Conservation (phyloP, 2,888 invertebrate species). For the Hermodice carunculata region DNA sequence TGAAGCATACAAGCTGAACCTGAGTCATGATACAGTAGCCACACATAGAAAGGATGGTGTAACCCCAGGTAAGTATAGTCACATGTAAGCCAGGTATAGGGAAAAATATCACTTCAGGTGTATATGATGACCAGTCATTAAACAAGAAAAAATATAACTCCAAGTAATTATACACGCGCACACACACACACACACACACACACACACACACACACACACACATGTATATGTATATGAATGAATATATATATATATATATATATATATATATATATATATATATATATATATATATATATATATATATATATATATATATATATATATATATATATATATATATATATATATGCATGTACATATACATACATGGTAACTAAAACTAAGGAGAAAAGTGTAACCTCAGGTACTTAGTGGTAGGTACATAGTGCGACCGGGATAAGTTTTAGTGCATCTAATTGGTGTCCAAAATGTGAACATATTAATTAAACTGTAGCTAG, state of each 20-base stretch:
- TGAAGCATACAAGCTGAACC: too few species aligned
- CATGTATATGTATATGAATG: not conserved
- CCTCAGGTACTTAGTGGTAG: too few species aligned
- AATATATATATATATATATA: slow-evolving; percentile 5
- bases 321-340: not conserved
- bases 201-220: not conserved
- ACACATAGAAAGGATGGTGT: too few species aligned
- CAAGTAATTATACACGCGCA: not conserved
- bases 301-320: slow-evolving; percentile 8
- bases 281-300: slow-evolving; percentile 8
- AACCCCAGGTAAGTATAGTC: too few species aligned
- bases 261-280: slow-evolving; percentile 6
- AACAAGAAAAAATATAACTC: not conserved
- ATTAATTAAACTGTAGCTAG: too few species aligned
- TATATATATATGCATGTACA: not conserved
- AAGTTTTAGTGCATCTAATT: too few species aligned
- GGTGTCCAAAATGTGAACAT: too few species aligned
- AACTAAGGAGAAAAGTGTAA: too few species aligned
- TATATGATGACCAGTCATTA: not conserved
- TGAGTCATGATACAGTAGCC: too few species aligned
- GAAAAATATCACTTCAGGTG: not conserved
- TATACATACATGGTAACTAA: slow-evolving; percentile 3
- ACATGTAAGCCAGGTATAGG: too few species aligned
- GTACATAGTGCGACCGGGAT: too few species aligned
- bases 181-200: slow-evolving; percentile 2